Percentiles rank a stretch among this genome's conserved stretches.
Conservation (phyloP, 2,888 invertebrate species). For the Xylota sylvarum region DNA sequence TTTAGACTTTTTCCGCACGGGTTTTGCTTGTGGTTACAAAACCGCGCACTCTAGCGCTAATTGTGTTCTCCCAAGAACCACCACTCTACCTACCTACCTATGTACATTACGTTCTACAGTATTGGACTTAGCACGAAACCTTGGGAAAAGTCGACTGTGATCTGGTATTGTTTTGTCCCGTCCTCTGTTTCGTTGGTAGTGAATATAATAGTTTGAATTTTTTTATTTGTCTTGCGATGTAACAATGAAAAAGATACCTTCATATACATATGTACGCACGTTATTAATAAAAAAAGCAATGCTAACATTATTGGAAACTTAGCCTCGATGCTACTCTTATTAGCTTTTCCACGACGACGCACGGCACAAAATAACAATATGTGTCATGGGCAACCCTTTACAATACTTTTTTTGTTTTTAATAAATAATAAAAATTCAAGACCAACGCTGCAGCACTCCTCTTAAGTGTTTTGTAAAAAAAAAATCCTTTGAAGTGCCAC, state of each 20-base stretch:
- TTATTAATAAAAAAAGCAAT: conserved; percentile 19
- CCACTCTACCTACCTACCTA: too few relatives aligned
- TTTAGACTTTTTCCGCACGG: too few relatives aligned
- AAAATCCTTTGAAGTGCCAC: conserved; percentile 63
- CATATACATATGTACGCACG: not conserved
- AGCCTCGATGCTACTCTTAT: conserved; percentile 1
- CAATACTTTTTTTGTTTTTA: conserved; percentile 29
- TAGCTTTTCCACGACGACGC: conserved; percentile 9
- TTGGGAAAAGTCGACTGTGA: too few relatives aligned
- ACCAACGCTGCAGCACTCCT: conserved; percentile 42
- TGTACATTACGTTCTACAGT: too few relatives aligned
- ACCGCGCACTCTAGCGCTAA: too few relatives aligned
- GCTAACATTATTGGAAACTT: conserved; percentile 23
- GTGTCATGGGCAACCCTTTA: not conserved
- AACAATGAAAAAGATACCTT: not conserved
- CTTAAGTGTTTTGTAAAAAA: conserved; percentile 20
- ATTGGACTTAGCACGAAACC: too few relatives aligned
- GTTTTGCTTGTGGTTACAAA: too few relatives aligned
- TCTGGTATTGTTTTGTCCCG: too few relatives aligned
- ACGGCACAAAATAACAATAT: conserved; percentile 15
- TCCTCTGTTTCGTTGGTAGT: too few relatives aligned
- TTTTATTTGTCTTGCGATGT: not conserved
- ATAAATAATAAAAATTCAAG: conserved; percentile 74
- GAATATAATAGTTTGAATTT: too few relatives aligned
- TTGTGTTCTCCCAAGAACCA: too few relatives aligned